These are phyloP conservation scores for Melanotaenia nigrans DNA, from an alignment of 2,797 vertebrate genomes.

Conservation along the genomic window DNA sequence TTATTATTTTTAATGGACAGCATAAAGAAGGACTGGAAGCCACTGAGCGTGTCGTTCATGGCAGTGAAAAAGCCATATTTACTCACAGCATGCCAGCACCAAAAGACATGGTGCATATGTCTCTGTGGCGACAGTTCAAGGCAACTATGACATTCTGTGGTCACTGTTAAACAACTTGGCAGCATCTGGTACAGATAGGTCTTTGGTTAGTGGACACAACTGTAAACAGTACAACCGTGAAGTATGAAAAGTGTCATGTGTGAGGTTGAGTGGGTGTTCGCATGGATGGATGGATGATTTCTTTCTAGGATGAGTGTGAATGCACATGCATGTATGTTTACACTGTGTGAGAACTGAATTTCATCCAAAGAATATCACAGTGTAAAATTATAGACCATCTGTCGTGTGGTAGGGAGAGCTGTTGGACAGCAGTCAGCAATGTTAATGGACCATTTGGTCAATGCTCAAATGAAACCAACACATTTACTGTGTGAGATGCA, in stretches of 20 bases:
- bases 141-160: constrained; percentile 71
- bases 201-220: constrained; percentile 61
- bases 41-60: constrained; percentile 29
- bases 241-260: constrained; percentile 22
- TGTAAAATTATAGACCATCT: constrained; percentile 71
- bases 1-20: constrained; percentile 26
- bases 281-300: constrained; percentile 39
- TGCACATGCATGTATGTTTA: constrained; percentile 35
- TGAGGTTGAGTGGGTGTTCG: constrained; percentile 29
- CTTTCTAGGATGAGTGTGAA: constrained; percentile 35
- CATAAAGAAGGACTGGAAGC: constrained; percentile 21
- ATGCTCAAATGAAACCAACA: constrained; percentile 55
- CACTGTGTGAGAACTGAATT: constrained; percentile 48
- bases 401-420: constrained; percentile 63
- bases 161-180: constrained; percentile 66
- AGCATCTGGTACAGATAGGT: constrained; percentile 66
- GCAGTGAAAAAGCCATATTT: constrained; percentile 44
- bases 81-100: constrained; percentile 39
- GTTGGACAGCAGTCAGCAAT: constrained; percentile 70
- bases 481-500: constrained; percentile 47
- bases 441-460: constrained; percentile 73
- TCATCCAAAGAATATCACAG: constrained; percentile 66
- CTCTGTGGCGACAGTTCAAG: constrained; percentile 54
- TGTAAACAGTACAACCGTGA: constrained; percentile 52
- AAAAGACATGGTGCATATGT: constrained; percentile 66